Evolutionary conservation across 2,113 vertebrate species (phyloP).

Genomic region (Accipiter cooperii): DNA sequence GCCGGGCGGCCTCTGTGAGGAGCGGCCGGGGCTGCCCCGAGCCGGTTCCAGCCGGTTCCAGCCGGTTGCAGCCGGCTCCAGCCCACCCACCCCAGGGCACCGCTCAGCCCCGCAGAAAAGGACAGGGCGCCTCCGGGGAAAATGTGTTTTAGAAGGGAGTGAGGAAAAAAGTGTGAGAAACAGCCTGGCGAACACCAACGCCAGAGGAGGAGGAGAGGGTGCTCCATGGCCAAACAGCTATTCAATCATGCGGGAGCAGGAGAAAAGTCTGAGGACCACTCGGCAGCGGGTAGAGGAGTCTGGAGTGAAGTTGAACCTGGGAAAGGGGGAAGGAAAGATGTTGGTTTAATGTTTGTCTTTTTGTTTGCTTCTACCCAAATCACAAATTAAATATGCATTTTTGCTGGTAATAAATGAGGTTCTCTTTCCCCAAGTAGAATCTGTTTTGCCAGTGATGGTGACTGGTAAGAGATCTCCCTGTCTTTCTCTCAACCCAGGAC

Average conservation of each 20-base stretch:
- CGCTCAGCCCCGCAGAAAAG: rapidly evolving
- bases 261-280: not conserved
- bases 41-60: too few species aligned
- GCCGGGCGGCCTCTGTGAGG: not conserved
- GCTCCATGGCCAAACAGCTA: not conserved
- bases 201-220: not conserved
- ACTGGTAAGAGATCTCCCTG: not conserved
- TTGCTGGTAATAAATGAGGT: not conserved
- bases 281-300: rapidly evolving
- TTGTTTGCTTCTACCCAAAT: not conserved
- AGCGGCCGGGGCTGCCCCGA: not conserved
- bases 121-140: rapidly evolving
- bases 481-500: not conserved
- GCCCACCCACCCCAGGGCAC: too few species aligned
- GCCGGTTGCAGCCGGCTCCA: not conserved
- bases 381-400: not conserved
- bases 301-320: not conserved
- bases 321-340: not conserved
- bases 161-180: not conserved
- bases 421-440: not conserved
- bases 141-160: rapidly evolving
- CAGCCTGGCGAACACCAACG: not conserved
- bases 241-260: not conserved
- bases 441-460: not conserved
- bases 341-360: not conserved